Base-by-base conservation (phyloP, 2,113 vertebrate genomes). In the Corythaixoides concolor region DNA sequence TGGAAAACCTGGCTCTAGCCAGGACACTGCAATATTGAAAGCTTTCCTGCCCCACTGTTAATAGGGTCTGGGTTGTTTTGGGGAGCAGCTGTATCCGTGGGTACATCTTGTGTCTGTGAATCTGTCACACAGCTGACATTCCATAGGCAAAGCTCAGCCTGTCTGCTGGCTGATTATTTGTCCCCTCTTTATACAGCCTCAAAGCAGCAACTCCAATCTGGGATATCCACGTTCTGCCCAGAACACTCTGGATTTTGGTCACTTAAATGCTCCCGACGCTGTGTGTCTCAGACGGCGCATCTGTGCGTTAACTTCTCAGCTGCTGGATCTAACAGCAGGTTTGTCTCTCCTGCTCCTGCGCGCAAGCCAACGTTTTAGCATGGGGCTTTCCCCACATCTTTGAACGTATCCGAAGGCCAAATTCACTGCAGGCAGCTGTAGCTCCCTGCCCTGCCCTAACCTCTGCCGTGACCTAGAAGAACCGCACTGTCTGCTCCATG, bases 401-500 rank as follows among this genome's bases (percentile, higher is more conserved):
- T 11, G 85, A 78, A 59, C 15, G 0, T 6, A 19, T 5, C 85
- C n/a, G 0, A 83, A 58, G 88, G 32, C 88, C 78, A 23, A 67
- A 49, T 3, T 3, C 47, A 1, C 62, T 1, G 58, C 63, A 43
- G 85, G 88, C 78, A 85, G 89, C 89, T 47, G 89, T 2, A 28
- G 37, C 12, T 0, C 85, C 73, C 83, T 85, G 89, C 94, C 82
- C 83, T 62, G 69, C 78, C 43, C 81, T 84, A 64, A 87, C 92
- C 92, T 94, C 75, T 39, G 88, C 91, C 22, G 2, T 92, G 95
- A 91, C 96, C 93, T 39, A 2, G 50, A 14, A 15, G 62, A 47
- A 58, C 30, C 39, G 2, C 85, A 6, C 64, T 15, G 41, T 33
- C 89, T 63, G 52, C 76, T 73, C 80, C 28, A 2, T 89, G 80